phyloP scores from a whole-genome alignment of 92 coral and sea anemone genomes.

The Galaxea fascicularis region DNA sequence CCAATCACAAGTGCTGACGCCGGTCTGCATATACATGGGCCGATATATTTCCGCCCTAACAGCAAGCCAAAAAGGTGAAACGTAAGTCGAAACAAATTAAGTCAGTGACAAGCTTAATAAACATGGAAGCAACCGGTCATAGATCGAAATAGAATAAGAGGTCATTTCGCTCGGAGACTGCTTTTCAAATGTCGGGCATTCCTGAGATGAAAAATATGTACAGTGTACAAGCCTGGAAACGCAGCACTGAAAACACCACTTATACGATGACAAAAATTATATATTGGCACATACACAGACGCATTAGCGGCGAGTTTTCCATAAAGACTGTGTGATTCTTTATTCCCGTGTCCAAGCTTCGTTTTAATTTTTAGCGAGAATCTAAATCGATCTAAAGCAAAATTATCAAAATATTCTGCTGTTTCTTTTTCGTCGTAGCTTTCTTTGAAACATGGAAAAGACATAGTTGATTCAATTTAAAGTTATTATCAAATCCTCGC shows the following conservation, averaged over 20 bases:
- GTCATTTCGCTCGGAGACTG: background rate
- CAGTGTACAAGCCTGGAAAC: background rate
- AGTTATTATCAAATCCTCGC: background rate
- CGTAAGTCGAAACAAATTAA: slow-evolving; percentile 52
- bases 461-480: background rate
- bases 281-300: background rate
- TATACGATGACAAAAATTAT: background rate
- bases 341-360: background rate
- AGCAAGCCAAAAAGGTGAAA: slow-evolving; percentile 24
- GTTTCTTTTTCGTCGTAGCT: background rate
- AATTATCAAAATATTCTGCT: background rate
- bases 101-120: slow-evolving; percentile 63
- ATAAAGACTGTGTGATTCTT: background rate
- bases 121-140: slow-evolving; percentile 58
- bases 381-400: background rate
- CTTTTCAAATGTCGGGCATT: slow-evolving; percentile 8
- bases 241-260: background rate
- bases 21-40: slow-evolving; percentile 4
- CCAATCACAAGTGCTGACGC: slow-evolving; percentile 65
- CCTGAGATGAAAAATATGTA: slow-evolving; percentile 11
- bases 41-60: slow-evolving; percentile 46
- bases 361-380: background rate
- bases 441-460: background rate
- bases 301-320: slow-evolving; percentile 7
- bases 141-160: slow-evolving; percentile 63